phyloP scores from a whole-genome alignment of 2,113 vertebrate genomes.

The Corythaixoides concolor region DNA sequence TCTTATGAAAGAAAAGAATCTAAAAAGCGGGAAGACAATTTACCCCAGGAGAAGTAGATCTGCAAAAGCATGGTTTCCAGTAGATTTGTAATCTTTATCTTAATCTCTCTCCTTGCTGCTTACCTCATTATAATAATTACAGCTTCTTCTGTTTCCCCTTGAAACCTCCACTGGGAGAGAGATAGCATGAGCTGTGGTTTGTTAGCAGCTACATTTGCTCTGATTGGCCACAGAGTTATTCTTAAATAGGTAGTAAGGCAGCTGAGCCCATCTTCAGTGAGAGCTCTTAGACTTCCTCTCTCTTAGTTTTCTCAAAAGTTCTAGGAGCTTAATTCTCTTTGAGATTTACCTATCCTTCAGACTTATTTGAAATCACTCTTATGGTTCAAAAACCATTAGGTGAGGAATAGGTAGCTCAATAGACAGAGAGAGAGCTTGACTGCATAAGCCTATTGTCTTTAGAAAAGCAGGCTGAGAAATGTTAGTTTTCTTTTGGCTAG shows the following conservation, averaged over 20 bases:
- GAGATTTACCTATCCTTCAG: not conserved
- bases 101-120: not conserved
- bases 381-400: not conserved
- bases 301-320: not conserved
- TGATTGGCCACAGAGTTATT: not conserved
- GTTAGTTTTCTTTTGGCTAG: not conserved
- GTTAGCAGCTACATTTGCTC: not conserved
- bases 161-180: not conserved
- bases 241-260: not conserved
- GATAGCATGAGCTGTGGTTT: not conserved
- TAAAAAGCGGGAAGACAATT: not conserved
- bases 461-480: not conserved
- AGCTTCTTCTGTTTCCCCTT: not conserved
- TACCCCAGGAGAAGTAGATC: not conserved
- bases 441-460: not conserved
- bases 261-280: not conserved
- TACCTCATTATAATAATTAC: not conserved
- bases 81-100: not conserved
- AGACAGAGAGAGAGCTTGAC: not conserved
- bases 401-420: not conserved
- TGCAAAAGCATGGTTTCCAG: not conserved
- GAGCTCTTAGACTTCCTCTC: not conserved
- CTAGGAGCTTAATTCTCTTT: not conserved
- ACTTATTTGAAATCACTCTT: not conserved
- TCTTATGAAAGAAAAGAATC: not conserved